A percentile compares a stretch with the other conserved stretches of the same genome.
These are phyloP conservation scores for Pocillopora verrucosa DNA, from an alignment of 64 coral and sea anemone species.

Conservation along the genomic window DNA sequence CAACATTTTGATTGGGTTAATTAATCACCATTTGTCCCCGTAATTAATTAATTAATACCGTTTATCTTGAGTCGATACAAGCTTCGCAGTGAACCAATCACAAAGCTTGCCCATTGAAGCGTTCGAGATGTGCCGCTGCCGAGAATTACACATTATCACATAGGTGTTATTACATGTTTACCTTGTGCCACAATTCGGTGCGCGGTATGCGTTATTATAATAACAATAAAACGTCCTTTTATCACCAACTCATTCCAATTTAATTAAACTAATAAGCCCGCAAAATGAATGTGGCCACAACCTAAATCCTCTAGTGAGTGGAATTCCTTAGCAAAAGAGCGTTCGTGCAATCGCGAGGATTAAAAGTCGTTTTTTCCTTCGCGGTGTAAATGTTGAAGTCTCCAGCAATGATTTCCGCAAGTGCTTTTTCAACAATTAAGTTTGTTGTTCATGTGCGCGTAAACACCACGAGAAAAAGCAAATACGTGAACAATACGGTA, in stretches of 20 bases:
- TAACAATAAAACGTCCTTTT: conserved; percentile 78
- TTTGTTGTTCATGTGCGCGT: conserved; percentile 63
- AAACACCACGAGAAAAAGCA: conserved; percentile 75
- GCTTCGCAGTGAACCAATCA: conserved; percentile 59
- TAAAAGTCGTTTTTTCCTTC: not conserved
- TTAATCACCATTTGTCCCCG: conserved; percentile 96
- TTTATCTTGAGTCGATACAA: conserved; percentile 98
- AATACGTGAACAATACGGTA: conserved; percentile 56
- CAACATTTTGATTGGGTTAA: conserved; percentile 99
- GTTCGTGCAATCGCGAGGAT: not conserved
- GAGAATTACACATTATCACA: conserved; percentile 85
- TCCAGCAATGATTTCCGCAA: not conserved
- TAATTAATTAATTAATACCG: conserved; percentile 99
- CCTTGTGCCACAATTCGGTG: conserved; percentile 70
- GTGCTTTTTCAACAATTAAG: conserved; percentile 61
- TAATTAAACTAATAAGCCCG: conserved; percentile 82
- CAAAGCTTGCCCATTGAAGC: conserved; percentile 19
- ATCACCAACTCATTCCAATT: conserved; percentile 84
- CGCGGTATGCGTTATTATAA: conserved; percentile 60
- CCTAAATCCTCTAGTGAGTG: not conserved
- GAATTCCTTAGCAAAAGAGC: not conserved
- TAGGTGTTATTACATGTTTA: conserved; percentile 81
- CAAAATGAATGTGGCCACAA: conserved; percentile 58
- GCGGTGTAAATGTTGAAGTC: conserved; percentile 3
- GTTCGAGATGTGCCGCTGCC: conserved; percentile 61